Evolutionary conservation across 2,113 vertebrate genomes (phyloP).

Genomic region (Psilopsiagon aurifrons): DNA sequence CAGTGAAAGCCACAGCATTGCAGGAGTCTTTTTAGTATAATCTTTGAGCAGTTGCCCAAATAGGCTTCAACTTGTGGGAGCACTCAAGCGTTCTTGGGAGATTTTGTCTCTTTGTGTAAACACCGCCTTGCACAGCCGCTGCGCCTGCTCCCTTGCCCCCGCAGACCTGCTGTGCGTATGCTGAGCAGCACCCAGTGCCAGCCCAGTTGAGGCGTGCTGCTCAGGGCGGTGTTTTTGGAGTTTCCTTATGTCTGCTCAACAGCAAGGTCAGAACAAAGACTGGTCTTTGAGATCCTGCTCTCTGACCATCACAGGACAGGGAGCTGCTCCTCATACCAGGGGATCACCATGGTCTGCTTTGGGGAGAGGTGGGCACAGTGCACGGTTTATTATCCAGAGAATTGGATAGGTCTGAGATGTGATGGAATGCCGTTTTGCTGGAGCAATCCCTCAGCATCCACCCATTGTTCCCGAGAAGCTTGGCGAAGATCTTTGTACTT

Average conservation of each 20-base stretch:
- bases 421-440: rapidly evolving
- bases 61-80: not conserved
- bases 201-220: not conserved
- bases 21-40: not conserved
- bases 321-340: not conserved
- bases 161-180: not conserved
- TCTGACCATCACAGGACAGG: not conserved
- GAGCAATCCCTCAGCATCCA: not conserved
- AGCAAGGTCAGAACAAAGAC: not conserved
- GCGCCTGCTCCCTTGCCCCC: not conserved
- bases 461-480: not conserved
- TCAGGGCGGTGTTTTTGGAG: not conserved
- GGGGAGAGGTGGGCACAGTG: not conserved
- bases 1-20: not conserved
- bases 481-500: not conserved
- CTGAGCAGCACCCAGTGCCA: not conserved
- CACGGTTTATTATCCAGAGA: not conserved
- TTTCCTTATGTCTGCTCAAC: not conserved
- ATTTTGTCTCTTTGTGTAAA: not conserved
- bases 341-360: rapidly evolving
- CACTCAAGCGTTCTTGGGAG: not conserved
- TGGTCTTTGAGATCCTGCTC: not conserved
- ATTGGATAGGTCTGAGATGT: rapidly evolving
- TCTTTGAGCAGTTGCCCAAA: not conserved
- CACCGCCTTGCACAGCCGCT: rapidly evolving